Evolutionary conservation across 2,113 vertebrate species (phyloP), one percentile per base, ranked within the genome.

Genomic region (Microtus ochrogaster): DNA sequence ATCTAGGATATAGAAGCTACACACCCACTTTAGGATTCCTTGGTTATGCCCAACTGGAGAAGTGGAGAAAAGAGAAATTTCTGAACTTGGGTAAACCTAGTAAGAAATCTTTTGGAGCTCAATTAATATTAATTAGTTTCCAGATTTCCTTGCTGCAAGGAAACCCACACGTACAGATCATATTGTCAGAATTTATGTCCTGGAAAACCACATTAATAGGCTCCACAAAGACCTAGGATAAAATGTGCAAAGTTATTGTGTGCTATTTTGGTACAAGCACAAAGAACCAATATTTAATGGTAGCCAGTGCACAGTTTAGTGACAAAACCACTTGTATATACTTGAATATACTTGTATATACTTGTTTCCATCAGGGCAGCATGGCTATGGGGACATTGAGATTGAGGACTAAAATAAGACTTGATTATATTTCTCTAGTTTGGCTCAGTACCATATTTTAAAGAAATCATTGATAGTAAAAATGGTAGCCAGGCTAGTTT

Each of bases 211-310:
- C 24, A 91, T 28, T n/a, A 95, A 17, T 65, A 87, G 47, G 61
- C 66, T 74, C 89, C 47, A 94, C 24, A 90, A 87, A 30, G 66
- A 94, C 78, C 68, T 39, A 76, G 52, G 55, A 41, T 81, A 79
- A 36, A 24, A 28, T 66, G 30, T 78, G 9, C 44, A 52, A 93
- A 41, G 19, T 79, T 68, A 82, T 14, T 92, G 72, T 52, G 79
- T 96, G 44, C 73, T 96, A 87, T 94, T 96, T 97, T 88, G 55
- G 55, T 87, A 90, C 7, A 94, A 95, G 96, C 12, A 84, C 33
- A 95, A 68, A 68, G 66, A 68, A 68, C 66, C 66, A 97, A 70
- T 79, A n/a, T 94, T 94, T 95, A 91, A 91, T 61, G 95, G 83
- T 41, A 87, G 22, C 83, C 55, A 94, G 68, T 70, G 58, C 70